These are phyloP conservation scores for Teleogryllus oceanicus DNA, from an alignment of 2,888 invertebrate genomes.

Conservation along the genomic window DNA sequence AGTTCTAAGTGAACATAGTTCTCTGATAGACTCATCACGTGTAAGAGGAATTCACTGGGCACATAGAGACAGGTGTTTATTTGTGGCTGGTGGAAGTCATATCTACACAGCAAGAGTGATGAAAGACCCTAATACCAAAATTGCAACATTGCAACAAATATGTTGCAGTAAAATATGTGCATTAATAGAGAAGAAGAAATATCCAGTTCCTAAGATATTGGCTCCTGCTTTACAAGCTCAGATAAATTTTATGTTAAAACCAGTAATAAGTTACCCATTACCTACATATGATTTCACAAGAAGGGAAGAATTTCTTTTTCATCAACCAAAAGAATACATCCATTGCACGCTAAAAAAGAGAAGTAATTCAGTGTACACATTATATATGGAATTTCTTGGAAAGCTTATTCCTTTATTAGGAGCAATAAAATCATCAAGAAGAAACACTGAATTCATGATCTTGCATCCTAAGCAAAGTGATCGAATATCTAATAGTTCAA, in stretches of 20 bases:
- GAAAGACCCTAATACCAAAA: neutral
- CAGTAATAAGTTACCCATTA: neutral
- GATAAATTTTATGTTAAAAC: neutral
- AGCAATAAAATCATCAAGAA: neutral
- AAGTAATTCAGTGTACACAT: constrained; percentile 5
- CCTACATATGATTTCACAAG: neutral
- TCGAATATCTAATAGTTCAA: neutral
- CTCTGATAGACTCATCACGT: neutral
- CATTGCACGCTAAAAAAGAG: neutral
- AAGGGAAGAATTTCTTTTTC: neutral
- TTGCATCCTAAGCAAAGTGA: neutral
- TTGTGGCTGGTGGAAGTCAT: neutral
- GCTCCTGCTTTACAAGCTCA: neutral
- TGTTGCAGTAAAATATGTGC: neutral
- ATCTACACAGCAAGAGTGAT: neutral
- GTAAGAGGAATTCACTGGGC: neutral
- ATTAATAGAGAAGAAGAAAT: neutral
- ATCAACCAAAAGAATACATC: neutral
- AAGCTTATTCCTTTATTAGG: neutral
- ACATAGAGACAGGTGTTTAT: neutral
- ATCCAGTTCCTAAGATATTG: neutral
- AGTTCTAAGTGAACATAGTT: neutral
- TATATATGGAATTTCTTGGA: constrained; percentile 25
- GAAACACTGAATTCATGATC: neutral
- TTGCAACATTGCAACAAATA: neutral